Conservation (phyloP, 2,113 vertebrate genomes). For the Pagrus major region DNA sequence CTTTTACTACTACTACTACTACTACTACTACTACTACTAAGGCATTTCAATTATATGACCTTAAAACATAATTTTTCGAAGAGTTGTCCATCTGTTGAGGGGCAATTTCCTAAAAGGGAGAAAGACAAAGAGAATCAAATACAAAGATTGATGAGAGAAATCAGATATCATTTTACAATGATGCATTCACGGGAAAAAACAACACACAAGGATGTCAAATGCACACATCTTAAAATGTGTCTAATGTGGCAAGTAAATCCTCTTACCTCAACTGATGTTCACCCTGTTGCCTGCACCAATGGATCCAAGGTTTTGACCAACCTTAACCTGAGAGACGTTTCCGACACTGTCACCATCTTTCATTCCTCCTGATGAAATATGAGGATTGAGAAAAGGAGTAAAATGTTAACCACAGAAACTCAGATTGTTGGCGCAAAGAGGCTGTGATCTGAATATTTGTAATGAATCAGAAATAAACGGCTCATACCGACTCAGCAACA, state of each 20-base stretch:
- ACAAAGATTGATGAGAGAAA: background rate
- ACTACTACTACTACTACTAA: background rate
- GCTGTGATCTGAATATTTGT: background rate
- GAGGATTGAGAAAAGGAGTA: background rate
- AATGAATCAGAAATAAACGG: background rate
- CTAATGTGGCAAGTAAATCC: background rate
- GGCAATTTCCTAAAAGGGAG: background rate
- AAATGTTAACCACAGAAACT: background rate
- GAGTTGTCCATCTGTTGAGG: background rate
- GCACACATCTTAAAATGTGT: background rate
- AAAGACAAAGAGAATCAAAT: background rate
- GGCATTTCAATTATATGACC: background rate
- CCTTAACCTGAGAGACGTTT: background rate
- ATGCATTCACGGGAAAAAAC: background rate
- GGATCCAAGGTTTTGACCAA: background rate
- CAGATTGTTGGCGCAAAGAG: background rate
- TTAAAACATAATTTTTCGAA: background rate
- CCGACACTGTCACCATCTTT: background rate
- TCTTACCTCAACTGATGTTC: background rate
- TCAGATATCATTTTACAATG: background rate
- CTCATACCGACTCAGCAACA: too few relatives aligned
- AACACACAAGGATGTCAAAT: background rate
- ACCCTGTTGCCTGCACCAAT: background rate
- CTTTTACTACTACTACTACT: background rate
- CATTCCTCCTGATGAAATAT: background rate